These are phyloP conservation scores for Oxygymnocypris stewartii DNA, from an alignment of 2,113 vertebrate species.

Conservation along the genomic window DNA sequence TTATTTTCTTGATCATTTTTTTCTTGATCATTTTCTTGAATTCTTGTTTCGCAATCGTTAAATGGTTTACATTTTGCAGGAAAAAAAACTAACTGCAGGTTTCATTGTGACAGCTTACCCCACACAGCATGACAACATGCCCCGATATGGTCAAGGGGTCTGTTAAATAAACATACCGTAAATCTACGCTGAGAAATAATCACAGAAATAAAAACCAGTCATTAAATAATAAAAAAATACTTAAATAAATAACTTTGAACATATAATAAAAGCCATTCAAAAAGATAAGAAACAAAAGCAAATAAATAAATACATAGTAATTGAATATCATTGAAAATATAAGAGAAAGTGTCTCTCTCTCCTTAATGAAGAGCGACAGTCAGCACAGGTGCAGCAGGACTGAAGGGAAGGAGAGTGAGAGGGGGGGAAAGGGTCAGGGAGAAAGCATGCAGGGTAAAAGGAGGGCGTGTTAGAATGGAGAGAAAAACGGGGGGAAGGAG, in stretches of 20 bases:
- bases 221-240: not conserved
- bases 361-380: constrained; percentile 26
- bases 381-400: constrained; percentile 30
- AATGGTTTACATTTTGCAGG: not conserved
- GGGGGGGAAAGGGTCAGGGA: constrained; percentile 70
- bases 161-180: not conserved
- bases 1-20: not conserved
- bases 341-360: not conserved
- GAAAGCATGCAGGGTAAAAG: constrained; percentile 37
- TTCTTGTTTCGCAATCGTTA: not conserved
- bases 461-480: constrained; percentile 12
- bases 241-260: not conserved
- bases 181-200: not conserved
- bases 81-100: not conserved
- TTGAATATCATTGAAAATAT: not conserved
- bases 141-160: not conserved
- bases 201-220: not conserved
- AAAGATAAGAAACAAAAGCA: too few species aligned
- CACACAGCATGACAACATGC: not conserved
- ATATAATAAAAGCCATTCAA: too few species aligned
- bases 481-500: constrained; percentile 7
- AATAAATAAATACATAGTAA: not conserved
- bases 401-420: constrained; percentile 16
- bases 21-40: too few species aligned
- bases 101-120: not conserved